Percentiles rank a stretch among this genome's conserved stretches.
These are phyloP conservation scores for Lepas anatifera DNA, from an alignment of 2,888 invertebrate genomes.

Conservation along the genomic window DNA sequence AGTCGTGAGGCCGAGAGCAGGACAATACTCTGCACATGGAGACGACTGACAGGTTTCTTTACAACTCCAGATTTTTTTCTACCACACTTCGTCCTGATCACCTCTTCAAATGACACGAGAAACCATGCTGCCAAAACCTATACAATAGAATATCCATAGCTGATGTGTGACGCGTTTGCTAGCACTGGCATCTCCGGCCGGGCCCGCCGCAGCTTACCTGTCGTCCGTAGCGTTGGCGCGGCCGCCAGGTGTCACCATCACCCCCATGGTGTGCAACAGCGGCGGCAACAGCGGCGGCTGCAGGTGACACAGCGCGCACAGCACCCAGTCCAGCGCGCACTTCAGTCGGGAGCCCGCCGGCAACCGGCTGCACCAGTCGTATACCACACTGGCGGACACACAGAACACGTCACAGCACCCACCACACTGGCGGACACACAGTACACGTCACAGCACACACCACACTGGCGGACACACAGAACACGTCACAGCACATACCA, in stretches of 20 bases:
- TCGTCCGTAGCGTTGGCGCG: constrained; percentile 48
- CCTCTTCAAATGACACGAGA: too few species aligned
- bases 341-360: constrained; percentile 51
- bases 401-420: background rate
- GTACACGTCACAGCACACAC: background rate
- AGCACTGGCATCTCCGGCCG: too few species aligned
- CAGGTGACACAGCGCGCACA: constrained; percentile 77
- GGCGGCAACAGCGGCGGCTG: constrained; percentile 61
- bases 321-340: constrained; percentile 66
- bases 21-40: too few species aligned
- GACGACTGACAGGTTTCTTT: too few species aligned
- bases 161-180: too few species aligned
- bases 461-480: too few species aligned
- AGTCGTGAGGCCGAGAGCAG: background rate
- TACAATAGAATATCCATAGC: too few species aligned
- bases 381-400: constrained; percentile 40
- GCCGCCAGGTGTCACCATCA: constrained; percentile 41
- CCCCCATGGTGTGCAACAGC: constrained; percentile 58
- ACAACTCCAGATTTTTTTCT: too few species aligned
- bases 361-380: constrained; percentile 59
- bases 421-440: background rate
- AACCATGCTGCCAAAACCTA: too few species aligned
- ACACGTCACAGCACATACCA: too few species aligned
- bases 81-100: too few species aligned
- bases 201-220: constrained; percentile 30